Percentiles rank a stretch among this genome's conserved stretches.
These are phyloP conservation scores for Alentia gelatinosa DNA, from an alignment of 2,888 invertebrate species.

Conservation along the genomic window DNA sequence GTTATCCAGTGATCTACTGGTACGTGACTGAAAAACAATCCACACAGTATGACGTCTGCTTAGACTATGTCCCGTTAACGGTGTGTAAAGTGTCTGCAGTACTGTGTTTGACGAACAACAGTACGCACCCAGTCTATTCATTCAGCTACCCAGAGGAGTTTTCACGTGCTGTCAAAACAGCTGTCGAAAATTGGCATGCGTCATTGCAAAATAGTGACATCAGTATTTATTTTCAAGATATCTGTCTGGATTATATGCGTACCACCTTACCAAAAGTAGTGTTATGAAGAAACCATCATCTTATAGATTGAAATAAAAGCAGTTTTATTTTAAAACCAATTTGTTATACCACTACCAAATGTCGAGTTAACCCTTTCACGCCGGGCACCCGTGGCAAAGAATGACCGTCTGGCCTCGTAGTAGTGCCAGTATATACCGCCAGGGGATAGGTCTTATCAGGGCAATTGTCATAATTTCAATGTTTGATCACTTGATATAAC, in stretches of 20 bases:
- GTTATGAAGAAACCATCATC: neutral
- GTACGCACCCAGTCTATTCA: neutral
- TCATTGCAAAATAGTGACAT: neutral
- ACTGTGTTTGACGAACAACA: neutral
- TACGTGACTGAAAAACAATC: constrained; percentile 58
- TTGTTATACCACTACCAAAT: no score
- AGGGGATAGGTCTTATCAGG: no score
- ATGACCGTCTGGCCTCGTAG: no score
- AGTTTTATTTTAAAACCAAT: no score
- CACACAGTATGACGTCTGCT: constrained; percentile 60
- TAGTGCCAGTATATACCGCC: no score
- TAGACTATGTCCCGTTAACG: constrained; percentile 65
- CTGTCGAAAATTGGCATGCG: neutral
- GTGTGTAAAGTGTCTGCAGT: constrained; percentile 57
- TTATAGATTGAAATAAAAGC: no score
- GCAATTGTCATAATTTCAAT: no score
- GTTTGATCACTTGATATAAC: no score
- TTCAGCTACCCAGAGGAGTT: constrained; percentile 33
- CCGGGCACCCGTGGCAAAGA: no score
- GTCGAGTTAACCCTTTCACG: no score
- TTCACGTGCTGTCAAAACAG: neutral
- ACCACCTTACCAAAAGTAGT: neutral
- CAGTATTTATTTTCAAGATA: neutral
- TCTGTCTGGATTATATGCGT: neutral
- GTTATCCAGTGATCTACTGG: constrained; percentile 70